These are phyloP conservation scores for Hippocampus comes DNA, from an alignment of 2,113 vertebrate genomes.

Conservation along the genomic window DNA sequence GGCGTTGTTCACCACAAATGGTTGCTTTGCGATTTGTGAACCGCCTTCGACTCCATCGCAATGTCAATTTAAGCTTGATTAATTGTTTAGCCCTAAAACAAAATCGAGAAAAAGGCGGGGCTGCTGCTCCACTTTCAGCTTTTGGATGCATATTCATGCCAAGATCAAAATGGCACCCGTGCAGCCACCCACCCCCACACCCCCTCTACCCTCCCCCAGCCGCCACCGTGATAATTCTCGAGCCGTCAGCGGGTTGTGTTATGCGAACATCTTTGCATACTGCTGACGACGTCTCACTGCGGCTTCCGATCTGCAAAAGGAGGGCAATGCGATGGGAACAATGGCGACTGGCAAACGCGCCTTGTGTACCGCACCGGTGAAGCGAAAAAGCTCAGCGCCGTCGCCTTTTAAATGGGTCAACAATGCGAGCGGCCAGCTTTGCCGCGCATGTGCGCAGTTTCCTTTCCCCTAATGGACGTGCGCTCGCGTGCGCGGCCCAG, in stretches of 20 bases:
- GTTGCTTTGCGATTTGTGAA: too few relatives aligned
- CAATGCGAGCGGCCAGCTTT: conserved; percentile 57
- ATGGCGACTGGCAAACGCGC: conserved; percentile 2
- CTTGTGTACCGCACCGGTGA: background rate
- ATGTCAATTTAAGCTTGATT: too few relatives aligned
- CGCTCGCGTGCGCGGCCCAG: conserved; percentile 1
- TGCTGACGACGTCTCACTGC: conserved; percentile 43
- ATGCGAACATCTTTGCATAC: conserved; percentile 26
- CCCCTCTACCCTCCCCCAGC: too few relatives aligned
- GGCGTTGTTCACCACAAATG: too few relatives aligned
- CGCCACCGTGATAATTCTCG: conserved; percentile 25
- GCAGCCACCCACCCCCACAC: conserved; percentile 5
- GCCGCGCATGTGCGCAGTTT: conserved; percentile 13
- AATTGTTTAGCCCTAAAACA: conserved; percentile 9
- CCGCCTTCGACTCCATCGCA: too few relatives aligned
- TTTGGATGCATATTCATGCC: conserved; percentile 48
- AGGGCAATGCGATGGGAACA: background rate
- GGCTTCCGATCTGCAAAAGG: conserved; percentile 27
- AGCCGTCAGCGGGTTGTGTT: conserved; percentile 57
- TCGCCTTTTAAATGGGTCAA: conserved; percentile 62
- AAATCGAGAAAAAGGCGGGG: background rate
- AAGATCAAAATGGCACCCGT: conserved; percentile 10
- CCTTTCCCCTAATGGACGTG: conserved; percentile 6
- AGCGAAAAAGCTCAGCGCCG: conserved; percentile 11
- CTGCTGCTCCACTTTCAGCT: background rate